phyloP scores from a whole-genome alignment of 2,113 vertebrate species.

The Amazona guildingii region DNA sequence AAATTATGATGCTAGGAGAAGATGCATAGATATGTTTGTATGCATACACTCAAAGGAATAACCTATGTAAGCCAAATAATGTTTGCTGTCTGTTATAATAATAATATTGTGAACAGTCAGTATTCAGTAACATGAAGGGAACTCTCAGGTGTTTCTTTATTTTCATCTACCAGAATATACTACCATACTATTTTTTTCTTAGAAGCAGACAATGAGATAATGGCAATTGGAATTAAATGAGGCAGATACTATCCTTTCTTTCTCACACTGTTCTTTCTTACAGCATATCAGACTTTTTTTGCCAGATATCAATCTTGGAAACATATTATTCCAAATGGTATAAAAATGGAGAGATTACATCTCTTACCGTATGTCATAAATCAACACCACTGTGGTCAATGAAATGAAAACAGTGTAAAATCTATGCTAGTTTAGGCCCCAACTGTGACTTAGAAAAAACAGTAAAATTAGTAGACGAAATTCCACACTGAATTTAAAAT shows the following conservation, averaged over 20 bases:
- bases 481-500: not conserved
- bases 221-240: not conserved
- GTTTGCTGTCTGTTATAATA: not conserved
- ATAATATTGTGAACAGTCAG: not conserved
- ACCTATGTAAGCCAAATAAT: not conserved
- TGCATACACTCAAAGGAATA: not conserved
- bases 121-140: not conserved
- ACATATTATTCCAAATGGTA: not conserved
- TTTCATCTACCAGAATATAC: not conserved
- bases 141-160: not conserved
- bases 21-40: not conserved
- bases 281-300: not conserved
- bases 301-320: not conserved
- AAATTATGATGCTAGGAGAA: not conserved
- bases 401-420: not conserved
- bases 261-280: not conserved
- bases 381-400: not conserved
- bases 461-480: not conserved
- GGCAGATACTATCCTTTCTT: not conserved
- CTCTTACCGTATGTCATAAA: not conserved
- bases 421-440: not conserved
- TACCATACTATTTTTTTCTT: not conserved
- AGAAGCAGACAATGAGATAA: not conserved
- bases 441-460: not conserved
- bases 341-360: not conserved